Base-by-base conservation (phyloP, 2,797 vertebrate genomes). In the Sparidentex hasta region DNA sequence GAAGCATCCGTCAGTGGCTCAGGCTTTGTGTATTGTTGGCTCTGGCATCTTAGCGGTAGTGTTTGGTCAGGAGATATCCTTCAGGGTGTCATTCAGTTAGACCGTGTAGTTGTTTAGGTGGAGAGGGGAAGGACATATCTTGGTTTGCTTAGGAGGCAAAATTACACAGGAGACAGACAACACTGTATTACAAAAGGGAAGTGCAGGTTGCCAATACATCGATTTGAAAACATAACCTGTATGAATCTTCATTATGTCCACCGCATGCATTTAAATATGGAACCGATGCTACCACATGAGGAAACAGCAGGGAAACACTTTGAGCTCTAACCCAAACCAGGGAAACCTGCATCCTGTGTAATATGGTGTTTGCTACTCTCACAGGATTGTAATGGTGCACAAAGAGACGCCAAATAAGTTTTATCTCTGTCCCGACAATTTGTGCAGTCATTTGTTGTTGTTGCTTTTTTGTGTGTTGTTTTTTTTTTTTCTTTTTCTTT, bases 381-480 rank as follows among this genome's bases (percentile, higher is more conserved):
- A 51, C 67, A 56, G 88, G 71, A 85, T 87, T 87, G 87, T 93
- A 87, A 93, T 92, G 80, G 81, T 65, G 86, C n/a, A 78, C 76
- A 87, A 52, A 81, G 65, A 81, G 71, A 81, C 18, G 82, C 89
- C 87, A 93, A 87, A 89, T 88, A 81, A 87, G 82, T 91, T 92
- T 87, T 47, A 87, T 92, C 89, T 85, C 84, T 69, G 29, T 81
- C 87, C 88, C 84, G 43, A 62, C 85, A 87, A 92, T 94, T 93
- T 93, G 92, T 93, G 90, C 84, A 88, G 87, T 91, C 79, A 90
- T 92, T 93, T 93, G 91, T 90, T 88, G 82, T 83, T 90, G 77
- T 85, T 86, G 79, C 85, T 68, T 78, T 62, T 68, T 78, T 50
- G 50, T 63, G 33, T 38, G 33, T 38, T 38, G 33, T 61, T 2